Conservation (phyloP, 2,888 invertebrate genomes). For the Imbricaverruca yamaguchii region DNA sequence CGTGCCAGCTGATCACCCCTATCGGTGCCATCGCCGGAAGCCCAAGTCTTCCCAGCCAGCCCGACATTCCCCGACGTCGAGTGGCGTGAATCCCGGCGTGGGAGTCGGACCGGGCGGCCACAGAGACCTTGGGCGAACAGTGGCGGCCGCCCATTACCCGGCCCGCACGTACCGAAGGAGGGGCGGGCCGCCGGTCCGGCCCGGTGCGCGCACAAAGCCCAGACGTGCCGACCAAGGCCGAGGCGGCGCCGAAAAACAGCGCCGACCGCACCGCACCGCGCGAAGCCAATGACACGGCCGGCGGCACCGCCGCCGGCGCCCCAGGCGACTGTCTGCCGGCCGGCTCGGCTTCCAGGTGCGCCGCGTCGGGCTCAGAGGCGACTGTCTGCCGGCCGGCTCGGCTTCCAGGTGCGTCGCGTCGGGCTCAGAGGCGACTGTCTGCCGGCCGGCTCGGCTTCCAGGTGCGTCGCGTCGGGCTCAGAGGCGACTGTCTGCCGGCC, state of each 20-base stretch:
- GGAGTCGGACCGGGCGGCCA: not conserved
- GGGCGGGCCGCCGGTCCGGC: not conserved
- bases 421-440: too few species aligned
- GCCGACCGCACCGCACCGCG: not conserved
- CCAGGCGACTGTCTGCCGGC: too few species aligned
- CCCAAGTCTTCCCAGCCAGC: not conserved
- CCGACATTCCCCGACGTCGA: not conserved
- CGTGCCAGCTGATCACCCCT: too few species aligned
- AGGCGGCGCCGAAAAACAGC: not conserved
- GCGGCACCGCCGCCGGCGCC: not conserved
- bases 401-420: too few species aligned
- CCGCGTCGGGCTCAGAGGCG: too few species aligned
- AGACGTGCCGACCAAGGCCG: not conserved
- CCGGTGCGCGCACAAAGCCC: not conserved
- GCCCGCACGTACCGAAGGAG: too few species aligned
- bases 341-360: too few species aligned
- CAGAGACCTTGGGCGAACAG: not conserved
- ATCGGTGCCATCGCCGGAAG: not conserved
- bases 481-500: too few species aligned
- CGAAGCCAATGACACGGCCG: not conserved
- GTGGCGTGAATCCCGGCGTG: not conserved
- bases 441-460: too few species aligned
- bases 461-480: too few species aligned
- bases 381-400: too few species aligned
- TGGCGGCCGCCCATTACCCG: not conserved